Base-by-base conservation (phyloP, 2,888 invertebrate species). In the Heteromurus nitidus region DNA sequence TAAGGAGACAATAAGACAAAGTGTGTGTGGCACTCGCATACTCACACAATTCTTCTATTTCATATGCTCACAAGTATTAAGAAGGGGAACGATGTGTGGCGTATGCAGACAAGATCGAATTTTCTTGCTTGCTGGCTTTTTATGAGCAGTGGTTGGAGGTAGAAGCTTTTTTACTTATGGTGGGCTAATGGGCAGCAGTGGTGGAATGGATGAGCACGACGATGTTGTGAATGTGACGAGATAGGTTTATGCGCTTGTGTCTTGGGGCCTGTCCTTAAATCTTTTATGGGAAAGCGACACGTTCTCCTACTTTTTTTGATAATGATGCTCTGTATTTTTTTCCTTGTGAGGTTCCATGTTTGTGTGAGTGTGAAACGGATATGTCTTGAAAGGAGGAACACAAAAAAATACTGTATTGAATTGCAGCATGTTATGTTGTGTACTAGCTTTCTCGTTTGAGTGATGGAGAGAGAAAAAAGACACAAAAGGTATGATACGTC, bases 211-310 rank as follows among this genome's bases (percentile, higher is more conserved):
- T 44, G 62, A 47, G n/a, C 50, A 68, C 28, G 76, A 24, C 58
- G 55, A 68, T 28, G 24, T 5, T 26, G 20, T 72, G 79, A 53
- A 58, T 67, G 80, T 60, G 80, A 80, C 80, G 80, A 80, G 73
- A 80, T 67, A 73, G 67, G 60, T 73, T 69, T 58, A 70, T 72
- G 62, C 22, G 36, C 58, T 36, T 44, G 76, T 79, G 80, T 80
- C 73, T 80, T 72, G 80, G 72, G 80, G 73, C 80, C 80, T 73
- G 80, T 80, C 73, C 73, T 80, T 80, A 80, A 80, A 80, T 80
- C 73, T 80, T 80, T 80, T 80, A 80, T 80, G 80, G 73, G 80
- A 80, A 80, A 72, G 80, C 80, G 80, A 80, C 80, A 80, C 80
- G 80, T 73, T 80, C n/a, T n/a, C 80, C 73, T 72, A 53, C 50